A percentile compares a stretch with the other conserved stretches of the same genome.
Evolutionary conservation across 2,888 invertebrate species (phyloP).

Genomic region (Coleophora deauratella): DNA sequence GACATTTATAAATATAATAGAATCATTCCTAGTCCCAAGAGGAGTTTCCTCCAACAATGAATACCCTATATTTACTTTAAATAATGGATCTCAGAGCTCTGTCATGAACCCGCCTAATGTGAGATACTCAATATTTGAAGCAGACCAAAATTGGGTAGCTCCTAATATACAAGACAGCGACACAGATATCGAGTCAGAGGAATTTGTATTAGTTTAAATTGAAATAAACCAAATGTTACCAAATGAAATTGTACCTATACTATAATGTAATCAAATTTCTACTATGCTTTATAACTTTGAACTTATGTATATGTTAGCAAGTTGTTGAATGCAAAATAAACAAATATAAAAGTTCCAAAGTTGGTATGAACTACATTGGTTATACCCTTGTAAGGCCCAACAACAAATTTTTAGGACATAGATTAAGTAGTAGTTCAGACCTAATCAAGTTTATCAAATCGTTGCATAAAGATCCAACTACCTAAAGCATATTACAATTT

Average conservation of each 20-base stretch:
- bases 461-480: no score
- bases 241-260: constrained; percentile 7
- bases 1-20: constrained; percentile 80
- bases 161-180: constrained; percentile 71
- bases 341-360: no score
- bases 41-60: constrained; percentile 69
- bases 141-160: constrained; percentile 66
- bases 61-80: constrained; percentile 89
- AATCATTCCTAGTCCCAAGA: constrained; percentile 69
- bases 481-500: no score
- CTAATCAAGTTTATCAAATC: no score
- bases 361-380: no score
- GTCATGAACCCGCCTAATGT: constrained; percentile 71
- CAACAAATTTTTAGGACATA: no score
- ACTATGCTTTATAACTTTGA: neutral
- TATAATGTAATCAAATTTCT: neutral
- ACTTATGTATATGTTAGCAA: no score
- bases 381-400: no score
- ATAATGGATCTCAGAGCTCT: constrained; percentile 80
- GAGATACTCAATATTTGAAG: constrained; percentile 70
- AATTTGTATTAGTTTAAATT: constrained; percentile 79
- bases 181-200: constrained; percentile 81
- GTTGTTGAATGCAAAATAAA: no score
- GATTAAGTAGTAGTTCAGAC: no score
- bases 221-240: constrained; percentile 12